Conservation (phyloP, 1,140 invertebrate species). For the Psilanteris sp. region DNA sequence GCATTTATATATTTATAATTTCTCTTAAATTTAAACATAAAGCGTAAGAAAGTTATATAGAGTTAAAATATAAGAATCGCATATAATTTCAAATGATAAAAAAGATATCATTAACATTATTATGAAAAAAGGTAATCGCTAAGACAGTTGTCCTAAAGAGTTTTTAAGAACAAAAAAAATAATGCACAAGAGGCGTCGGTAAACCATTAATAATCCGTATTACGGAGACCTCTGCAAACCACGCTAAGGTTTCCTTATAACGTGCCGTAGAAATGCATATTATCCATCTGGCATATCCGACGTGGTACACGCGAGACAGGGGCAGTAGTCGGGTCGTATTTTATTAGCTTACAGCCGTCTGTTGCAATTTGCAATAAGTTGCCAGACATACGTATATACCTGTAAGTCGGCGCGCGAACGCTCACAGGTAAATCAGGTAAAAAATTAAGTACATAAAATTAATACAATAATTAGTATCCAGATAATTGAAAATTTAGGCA, state of each 20-base stretch:
- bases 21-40: too few species aligned
- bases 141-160: slow-evolving; percentile 33
- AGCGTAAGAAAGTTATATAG: too few species aligned
- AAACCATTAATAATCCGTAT: slow-evolving; percentile 74
- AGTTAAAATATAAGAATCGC: too few species aligned
- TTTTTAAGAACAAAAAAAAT: slow-evolving; percentile 31
- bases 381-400: slow-evolving; percentile 28
- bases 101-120: slow-evolving; percentile 25
- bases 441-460: slow-evolving; percentile 21
- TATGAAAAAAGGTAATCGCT: slow-evolving; percentile 2
- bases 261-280: slow-evolving; percentile 78
- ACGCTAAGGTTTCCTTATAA: slow-evolving; percentile 74
- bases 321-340: slow-evolving; percentile 61
- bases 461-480: too few species aligned
- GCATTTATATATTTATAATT: too few species aligned
- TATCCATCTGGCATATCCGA: slow-evolving; percentile 74
- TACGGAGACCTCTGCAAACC: slow-evolving; percentile 61
- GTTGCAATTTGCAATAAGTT: slow-evolving; percentile 68
- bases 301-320: slow-evolving; percentile 69
- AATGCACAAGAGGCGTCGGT: slow-evolving; percentile 57
- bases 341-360: slow-evolving; percentile 73
- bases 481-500: too few species aligned
- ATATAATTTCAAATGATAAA: too few species aligned
- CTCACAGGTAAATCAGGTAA: slow-evolving; percentile 31
- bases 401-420: slow-evolving; percentile 20